Evolutionary conservation across 2,113 vertebrate genomes (phyloP), one percentile per base, ranked within the genome.

Genomic region (Myotis yumanensis): DNA sequence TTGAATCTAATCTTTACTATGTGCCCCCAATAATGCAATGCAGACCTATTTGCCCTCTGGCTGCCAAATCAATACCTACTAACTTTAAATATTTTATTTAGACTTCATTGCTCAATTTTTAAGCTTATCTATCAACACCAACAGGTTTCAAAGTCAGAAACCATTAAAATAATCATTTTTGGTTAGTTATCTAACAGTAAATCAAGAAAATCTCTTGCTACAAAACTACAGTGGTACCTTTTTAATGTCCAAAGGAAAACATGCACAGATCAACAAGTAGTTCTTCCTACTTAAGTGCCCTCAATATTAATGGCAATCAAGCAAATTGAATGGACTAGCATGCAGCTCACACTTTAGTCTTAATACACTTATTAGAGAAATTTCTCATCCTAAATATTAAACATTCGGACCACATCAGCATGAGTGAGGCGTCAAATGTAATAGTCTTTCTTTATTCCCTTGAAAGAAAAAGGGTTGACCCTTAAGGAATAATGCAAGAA

Each of bases 311-410:
- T 76, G 89, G 40, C 79, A 93, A 97, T 62, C 90, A 84, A 92
- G 32, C 28, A 94, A 96, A 90, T 96, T 86, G 90, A 87, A 97
- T 72, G 40, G 51, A 40, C 89, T 71, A 94, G 2, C 20, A 95
- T 16, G 7, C 7, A 77, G 87, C 96, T 91, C 57, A 96, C 95
- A 96, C 95, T 94, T 95, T 79, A 90, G 94, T 96, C 97, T 97
- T 97, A 97, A 91, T 43, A 90, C 75, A 96, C 93, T 97, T 97
- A 97, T 94, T 89, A 97, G 96, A 97, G 94, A 30, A 2, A 90
- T 75, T 86, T 96, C 97, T 97, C 96, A 90, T 68, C 89, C 88
- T 86, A 97, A 96, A 83, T 64, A 72, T 64, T 94, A 95, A 93
- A 84, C 87, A 96, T 52, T 91, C 46, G 89, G 93, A 97, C 0